A percentile compares a stretch with the other conserved stretches of the same genome.
phyloP scores from a whole-genome alignment of 2,888 invertebrate species.

The Polyommatus icarus region DNA sequence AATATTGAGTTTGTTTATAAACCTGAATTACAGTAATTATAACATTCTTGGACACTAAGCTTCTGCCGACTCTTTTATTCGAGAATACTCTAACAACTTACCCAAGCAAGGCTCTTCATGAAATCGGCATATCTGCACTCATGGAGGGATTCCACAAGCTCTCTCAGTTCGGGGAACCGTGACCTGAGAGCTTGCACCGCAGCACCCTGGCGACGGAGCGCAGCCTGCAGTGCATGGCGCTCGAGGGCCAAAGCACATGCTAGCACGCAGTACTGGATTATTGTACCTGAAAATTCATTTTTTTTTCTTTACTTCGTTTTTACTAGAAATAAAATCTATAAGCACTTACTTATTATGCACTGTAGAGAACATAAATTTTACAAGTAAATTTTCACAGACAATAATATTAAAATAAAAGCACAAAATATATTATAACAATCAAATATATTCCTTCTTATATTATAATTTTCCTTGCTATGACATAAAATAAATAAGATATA shows the following conservation, averaged over 20 bases:
- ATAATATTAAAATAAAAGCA: not conserved
- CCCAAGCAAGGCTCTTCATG: constrained; percentile 78
- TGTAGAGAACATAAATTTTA: no score
- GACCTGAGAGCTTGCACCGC: constrained; percentile 88
- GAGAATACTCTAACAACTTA: constrained; percentile 42
- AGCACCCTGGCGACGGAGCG: constrained; percentile 80
- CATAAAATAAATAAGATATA: no score
- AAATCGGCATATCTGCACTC: constrained; percentile 97
- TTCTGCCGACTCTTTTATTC: no score
- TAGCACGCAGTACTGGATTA: constrained; percentile 80
- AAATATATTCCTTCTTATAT: no score
- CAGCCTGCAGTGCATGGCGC: constrained; percentile 77
- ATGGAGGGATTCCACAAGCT: constrained; percentile 89
- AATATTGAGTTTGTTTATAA: no score
- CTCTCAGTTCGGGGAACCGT: constrained; percentile 81
- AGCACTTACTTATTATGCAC: no score
- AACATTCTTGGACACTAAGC: no score
- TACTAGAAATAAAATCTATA: no score
- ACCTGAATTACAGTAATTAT: no score
- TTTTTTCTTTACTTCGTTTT: not conserved
- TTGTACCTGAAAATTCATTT: constrained; percentile 73
- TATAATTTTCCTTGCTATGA: no score
- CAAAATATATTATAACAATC: not conserved
- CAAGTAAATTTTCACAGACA: no score
- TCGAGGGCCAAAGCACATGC: constrained; percentile 80